Base-by-base conservation (phyloP, 2,797 vertebrate species). In the Peromyscus nudipes region DNA sequence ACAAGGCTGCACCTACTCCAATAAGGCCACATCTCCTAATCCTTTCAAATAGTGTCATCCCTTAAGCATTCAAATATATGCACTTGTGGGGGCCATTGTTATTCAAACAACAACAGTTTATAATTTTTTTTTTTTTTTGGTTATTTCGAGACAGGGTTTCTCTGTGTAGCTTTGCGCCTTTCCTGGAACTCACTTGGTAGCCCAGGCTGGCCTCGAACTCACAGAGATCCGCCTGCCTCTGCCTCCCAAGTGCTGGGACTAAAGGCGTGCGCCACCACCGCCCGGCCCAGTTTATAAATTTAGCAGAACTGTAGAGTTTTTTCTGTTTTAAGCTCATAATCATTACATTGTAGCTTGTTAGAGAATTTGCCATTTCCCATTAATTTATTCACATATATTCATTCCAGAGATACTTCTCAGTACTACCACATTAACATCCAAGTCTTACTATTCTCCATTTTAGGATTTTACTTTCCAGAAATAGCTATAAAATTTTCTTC, bases 391-490 rank as follows among this genome's bases (percentile, higher is more conserved):
- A 96, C 37, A 88, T 89, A 71, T 8, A 57, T 80, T 93, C 27
- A 92, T 23, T 89, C 65, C 21, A 71, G 46, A 91, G 29, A 80
- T 94, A 76, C 40, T 52, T 62, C 5, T 86, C 49, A 43, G 29
- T 71, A 46, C 69, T 89, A 91, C 64, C n/a, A 43, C 40, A 91
- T 94, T 91, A 49, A 37, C 40, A 85, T 52, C n/a, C 75, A 14
- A 80, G 9, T 91, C 17, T 94, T 93, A 40, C 19, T 67, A n/a
- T 84, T 89, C 13, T 85, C 25, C 86, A 60, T 77, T 94, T 89
- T 91, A 91, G 73, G 75, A 73, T 43, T 86, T 93, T 29, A 85
- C 12, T 55, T 93, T 94, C 91, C 46, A 94, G 86, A 94, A 92
- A 95, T 80, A 65, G 29, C 43, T 89, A 0, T 71, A 89, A 90